Conservation (phyloP, 2,888 invertebrate species). For the Acanthosepion esculentum region DNA sequence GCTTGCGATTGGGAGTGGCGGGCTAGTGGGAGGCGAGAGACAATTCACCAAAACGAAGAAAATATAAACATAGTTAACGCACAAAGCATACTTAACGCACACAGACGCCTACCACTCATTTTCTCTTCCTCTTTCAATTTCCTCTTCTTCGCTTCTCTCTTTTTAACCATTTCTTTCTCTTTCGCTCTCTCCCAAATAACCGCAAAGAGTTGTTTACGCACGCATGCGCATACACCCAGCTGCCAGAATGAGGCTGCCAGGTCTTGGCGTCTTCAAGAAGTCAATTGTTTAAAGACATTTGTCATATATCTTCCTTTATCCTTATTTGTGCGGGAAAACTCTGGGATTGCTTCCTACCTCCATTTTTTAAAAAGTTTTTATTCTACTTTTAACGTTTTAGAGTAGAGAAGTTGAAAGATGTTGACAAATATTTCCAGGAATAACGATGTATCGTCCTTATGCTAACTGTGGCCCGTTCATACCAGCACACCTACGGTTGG, state of each 20-base stretch:
- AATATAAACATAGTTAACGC: not conserved
- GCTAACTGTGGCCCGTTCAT: too few relatives aligned
- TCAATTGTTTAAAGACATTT: not conserved
- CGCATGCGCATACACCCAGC: not conserved
- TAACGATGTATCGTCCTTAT: too few relatives aligned
- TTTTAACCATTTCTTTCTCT: not conserved
- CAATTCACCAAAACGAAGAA: not conserved
- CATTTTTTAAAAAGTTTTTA: too few relatives aligned
- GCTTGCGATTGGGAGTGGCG: not conserved
- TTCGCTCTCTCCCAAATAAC: not conserved
- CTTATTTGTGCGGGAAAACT: too few relatives aligned
- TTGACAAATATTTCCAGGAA: too few relatives aligned
- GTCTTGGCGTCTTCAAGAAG: not conserved
- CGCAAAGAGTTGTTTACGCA: not conserved
- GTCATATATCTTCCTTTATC: not conserved
- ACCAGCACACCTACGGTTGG: too few relatives aligned
- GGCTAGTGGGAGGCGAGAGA: not conserved
- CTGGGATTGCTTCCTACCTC: too few relatives aligned
- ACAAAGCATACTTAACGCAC: not conserved
- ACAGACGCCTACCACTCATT: not conserved
- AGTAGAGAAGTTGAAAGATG: too few relatives aligned
- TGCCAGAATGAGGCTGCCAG: not conserved
- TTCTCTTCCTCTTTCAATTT: not conserved
- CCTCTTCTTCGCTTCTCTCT: not conserved
- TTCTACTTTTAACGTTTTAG: too few relatives aligned